Base-by-base conservation (phyloP, 2,797 vertebrate genomes). In the Aeoliscus strigatus region DNA sequence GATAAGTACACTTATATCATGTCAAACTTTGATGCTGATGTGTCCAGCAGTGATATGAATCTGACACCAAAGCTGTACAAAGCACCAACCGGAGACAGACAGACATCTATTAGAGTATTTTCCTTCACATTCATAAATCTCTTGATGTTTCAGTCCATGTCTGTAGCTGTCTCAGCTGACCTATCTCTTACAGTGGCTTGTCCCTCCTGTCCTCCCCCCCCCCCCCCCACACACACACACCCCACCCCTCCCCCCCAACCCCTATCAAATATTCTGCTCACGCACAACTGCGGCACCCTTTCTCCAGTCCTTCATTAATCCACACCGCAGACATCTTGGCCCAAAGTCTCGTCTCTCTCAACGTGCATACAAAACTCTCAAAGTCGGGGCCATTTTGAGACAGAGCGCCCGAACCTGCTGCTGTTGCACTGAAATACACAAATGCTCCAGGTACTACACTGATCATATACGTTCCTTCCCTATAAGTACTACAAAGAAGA, bases 231-330 rank as follows among this genome's bases (percentile, higher is more conserved):
- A n/a, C n/a, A n/a, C n/a, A n/a, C n/a, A n/a, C n/a, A n/a, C n/a
- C n/a, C n/a, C n/a, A 74, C 90, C 85, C 90, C 79, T 87, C 85
- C 89, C 85, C 88, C 80, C 40, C 69, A 58, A 53, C 48, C 66
- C 82, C 78, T 80, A 90, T 93, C 89, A 88, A 66, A 87, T 76
- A 96, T 94, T 92, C 94, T 67, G 86, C 91, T 88, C 91, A 92
- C 91, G 89, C 88, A 81, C 82, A 89, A 91, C 91, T 94, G 91
- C 91, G 83, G 89, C 90, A 90, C 73, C 76, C 55, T 54, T 85
- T 86, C 88, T 90, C 88, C 92, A 89, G 88, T 88, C 88, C 88
- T 83, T 86, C 91, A 91, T 90, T 91, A 87, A 93, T 90, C 91
- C 86, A 86, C 87, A 86, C 87, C 90, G 89, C 88, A 87, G 79